Conservation (phyloP, 2,888 invertebrate species). For the Syrista parreyssii region DNA sequence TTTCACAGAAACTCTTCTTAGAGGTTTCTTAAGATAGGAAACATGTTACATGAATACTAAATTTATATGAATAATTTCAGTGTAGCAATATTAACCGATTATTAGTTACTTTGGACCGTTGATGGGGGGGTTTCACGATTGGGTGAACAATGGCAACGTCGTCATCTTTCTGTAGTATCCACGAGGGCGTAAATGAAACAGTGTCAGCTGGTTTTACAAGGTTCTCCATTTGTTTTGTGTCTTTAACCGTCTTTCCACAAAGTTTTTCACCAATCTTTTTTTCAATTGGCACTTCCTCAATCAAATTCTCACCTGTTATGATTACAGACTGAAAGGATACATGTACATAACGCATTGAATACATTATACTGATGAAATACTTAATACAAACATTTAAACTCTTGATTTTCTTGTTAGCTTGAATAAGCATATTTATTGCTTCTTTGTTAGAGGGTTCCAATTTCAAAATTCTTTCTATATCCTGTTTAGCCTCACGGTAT, state of each 20-base stretch:
- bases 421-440: constrained; percentile 72
- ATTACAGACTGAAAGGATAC: constrained; percentile 49
- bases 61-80: neutral
- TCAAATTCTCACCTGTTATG: constrained; percentile 8
- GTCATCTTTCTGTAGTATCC: constrained; percentile 41
- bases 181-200: constrained; percentile 34
- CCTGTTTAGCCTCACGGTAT: constrained; percentile 77
- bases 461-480: constrained; percentile 76
- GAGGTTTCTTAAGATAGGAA: constrained; percentile 67
- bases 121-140: constrained; percentile 74
- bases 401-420: constrained; percentile 69
- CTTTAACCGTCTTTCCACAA: constrained; percentile 10
- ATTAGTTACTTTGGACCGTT: constrained; percentile 71
- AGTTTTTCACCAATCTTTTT: constrained; percentile 41
- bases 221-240: neutral
- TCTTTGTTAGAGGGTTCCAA: constrained; percentile 84
- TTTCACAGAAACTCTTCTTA: constrained; percentile 69
- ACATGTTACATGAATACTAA: neutral
- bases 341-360: constrained; percentile 7
- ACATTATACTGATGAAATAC: neutral
- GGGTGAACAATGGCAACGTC: constrained; percentile 65
- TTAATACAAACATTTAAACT: constrained; percentile 67
- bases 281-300: constrained; percentile 25
- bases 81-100: neutral
- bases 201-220: constrained; percentile 16